phyloP scores from a whole-genome alignment of 2,888 invertebrate genomes.

The Ophion obscuratus region DNA sequence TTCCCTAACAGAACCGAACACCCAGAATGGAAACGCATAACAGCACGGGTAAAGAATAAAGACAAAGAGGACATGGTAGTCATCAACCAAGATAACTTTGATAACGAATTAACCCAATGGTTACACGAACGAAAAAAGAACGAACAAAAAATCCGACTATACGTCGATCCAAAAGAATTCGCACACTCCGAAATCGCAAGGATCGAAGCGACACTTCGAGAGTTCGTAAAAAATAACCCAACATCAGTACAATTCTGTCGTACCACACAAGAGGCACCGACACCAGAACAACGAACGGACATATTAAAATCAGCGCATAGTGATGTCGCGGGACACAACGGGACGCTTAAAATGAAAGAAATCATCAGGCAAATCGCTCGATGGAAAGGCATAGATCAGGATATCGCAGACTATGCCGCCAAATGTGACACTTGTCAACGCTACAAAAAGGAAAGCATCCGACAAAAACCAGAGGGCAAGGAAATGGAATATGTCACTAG shows the following conservation, averaged over 20 bases:
- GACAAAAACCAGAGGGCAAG: constrained; percentile 20
- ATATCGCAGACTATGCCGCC: constrained; percentile 33
- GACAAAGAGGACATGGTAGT: constrained; percentile 16
- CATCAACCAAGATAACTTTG: constrained; percentile 8
- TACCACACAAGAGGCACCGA: constrained; percentile 1
- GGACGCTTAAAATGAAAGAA: constrained; percentile 19
- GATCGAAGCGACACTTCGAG: constrained; percentile 22
- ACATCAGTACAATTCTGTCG: constrained; percentile 30
- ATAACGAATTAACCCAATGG: background rate
- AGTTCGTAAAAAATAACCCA: constrained; percentile 11
- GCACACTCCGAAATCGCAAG: constrained; percentile 4
- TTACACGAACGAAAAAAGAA: background rate
- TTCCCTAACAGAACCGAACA: constrained; percentile 31
- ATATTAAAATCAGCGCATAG: constrained; percentile 31
- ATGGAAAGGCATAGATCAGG: constrained; percentile 40
- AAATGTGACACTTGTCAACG: constrained; percentile 35
- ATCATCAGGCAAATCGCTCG: constrained; percentile 27
- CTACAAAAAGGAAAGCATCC: constrained; percentile 27
- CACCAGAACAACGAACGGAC: constrained; percentile 22
- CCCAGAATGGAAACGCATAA: constrained; percentile 33
- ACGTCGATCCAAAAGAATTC: constrained; percentile 32
- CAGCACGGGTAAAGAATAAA: constrained; percentile 5
- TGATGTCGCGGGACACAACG: constrained; percentile 31
- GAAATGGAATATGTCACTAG: constrained; percentile 44
- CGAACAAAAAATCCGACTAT: constrained; percentile 28